Conservation (phyloP, 1,140 invertebrate genomes). For the Cydia pomonella region DNA sequence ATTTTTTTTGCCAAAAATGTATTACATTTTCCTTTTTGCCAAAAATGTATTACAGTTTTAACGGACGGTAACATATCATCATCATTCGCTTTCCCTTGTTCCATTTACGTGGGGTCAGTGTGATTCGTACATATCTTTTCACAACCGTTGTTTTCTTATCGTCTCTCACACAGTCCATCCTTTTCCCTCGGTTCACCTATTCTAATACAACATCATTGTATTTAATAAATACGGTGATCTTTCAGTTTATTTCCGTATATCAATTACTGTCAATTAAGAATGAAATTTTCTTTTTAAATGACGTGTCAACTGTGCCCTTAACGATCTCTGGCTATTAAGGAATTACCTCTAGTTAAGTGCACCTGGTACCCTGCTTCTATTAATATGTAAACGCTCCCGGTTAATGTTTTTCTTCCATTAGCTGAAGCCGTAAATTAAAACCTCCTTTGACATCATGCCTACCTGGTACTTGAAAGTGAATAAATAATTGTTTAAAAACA, state of each 20-base stretch:
- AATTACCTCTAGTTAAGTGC: slow-evolving; percentile 60
- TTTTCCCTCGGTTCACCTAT: too few species aligned
- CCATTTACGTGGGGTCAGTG: too few species aligned
- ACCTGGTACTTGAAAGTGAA: slow-evolving; percentile 52
- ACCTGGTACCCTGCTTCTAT: slow-evolving; percentile 61
- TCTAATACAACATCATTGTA: neutral
- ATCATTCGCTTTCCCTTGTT: too few species aligned
- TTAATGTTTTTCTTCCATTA: slow-evolving; percentile 76
- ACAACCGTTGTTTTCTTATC: too few species aligned
- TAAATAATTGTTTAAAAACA: neutral
- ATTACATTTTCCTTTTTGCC: too few species aligned
- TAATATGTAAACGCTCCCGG: slow-evolving; percentile 68
- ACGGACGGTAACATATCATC: too few species aligned
- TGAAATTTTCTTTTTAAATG: slow-evolving; percentile 25
- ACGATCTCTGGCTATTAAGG: slow-evolving; percentile 60
- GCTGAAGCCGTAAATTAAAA: slow-evolving; percentile 69
- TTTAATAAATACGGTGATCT: neutral
- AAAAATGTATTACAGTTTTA: too few species aligned
- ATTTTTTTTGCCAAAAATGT: too few species aligned
- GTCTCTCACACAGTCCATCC: too few species aligned
- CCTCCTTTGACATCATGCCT: slow-evolving; percentile 55
- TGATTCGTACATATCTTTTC: too few species aligned
- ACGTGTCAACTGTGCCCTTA: slow-evolving; percentile 42
- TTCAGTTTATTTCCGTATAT: slow-evolving; percentile 11
- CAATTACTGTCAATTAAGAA: slow-evolving; percentile 31